phyloP scores from a whole-genome alignment of 1,140 invertebrate genomes.

The Drosophila neocordata region DNA sequence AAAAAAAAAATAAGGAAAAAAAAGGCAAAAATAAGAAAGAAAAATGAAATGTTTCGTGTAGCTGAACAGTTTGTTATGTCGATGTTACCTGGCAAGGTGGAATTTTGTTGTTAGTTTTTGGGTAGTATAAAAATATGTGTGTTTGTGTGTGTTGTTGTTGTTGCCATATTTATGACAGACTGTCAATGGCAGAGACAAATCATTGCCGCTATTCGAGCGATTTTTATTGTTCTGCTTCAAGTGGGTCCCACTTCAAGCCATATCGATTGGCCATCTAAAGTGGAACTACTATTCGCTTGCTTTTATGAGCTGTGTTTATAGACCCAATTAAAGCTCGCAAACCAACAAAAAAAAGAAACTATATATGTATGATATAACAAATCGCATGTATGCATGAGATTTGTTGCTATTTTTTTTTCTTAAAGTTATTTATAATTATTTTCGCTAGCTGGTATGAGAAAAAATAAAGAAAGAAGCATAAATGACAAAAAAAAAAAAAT shows the following conservation, averaged over 20 bases:
- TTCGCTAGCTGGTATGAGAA: constrained; percentile 43
- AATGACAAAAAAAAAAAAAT: constrained; percentile 69
- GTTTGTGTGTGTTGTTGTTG: constrained; percentile 30
- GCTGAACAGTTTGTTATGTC: constrained; percentile 70
- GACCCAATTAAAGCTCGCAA: constrained; percentile 64
- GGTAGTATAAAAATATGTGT: neutral
- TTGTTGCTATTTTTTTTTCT: constrained; percentile 38
- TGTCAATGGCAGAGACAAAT: constrained; percentile 71
- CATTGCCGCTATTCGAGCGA: constrained; percentile 51
- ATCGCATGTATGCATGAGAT: constrained; percentile 52
- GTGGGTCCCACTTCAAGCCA: constrained; percentile 57
- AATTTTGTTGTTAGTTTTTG: neutral
- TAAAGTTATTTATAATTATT: constrained; percentile 79
- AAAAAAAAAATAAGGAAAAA: neutral
- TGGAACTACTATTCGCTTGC: constrained; percentile 40
- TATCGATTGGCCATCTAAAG: constrained; percentile 55
- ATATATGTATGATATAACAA: constrained; percentile 13
- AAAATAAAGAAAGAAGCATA: constrained; percentile 36
- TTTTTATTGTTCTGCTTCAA: constrained; percentile 66
- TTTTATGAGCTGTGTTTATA: constrained; percentile 53
- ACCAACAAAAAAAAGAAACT: constrained; percentile 26
- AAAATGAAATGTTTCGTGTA: constrained; percentile 26
- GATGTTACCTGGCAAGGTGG: constrained; percentile 15
- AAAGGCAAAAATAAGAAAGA: neutral
- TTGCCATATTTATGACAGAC: constrained; percentile 72